Base-by-base conservation (phyloP, 2,888 invertebrate species). In the Lymantria dispar region DNA sequence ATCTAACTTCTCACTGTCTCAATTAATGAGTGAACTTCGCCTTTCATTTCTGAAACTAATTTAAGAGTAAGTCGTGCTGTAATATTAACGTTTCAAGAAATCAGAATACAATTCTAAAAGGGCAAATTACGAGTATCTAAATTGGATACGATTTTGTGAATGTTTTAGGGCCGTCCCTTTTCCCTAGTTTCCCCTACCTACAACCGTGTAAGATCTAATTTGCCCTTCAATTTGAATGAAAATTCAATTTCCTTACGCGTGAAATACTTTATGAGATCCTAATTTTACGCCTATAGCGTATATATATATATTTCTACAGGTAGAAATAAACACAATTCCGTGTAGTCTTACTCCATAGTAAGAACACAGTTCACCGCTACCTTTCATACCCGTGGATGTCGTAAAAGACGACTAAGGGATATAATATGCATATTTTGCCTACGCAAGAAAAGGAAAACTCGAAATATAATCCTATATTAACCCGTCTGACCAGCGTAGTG, bases 261-360 rank as follows among this genome's bases (percentile, higher is more conserved):
- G 85, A 83, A 85, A 83, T 78, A 76, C 79, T 76, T 80, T 78
- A 79, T 76, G 74, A 79, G 78, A 80, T 80, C 77, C 78, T 78
- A 82, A 82, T 84, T 83, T 81, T 73, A 76, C 74, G 70, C 75
- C 80, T 82, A 83, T 80, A 78, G 72, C 68, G 73, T 62, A 52
- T 29, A n/a, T n/a, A n/a, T 59, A 46, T 62, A 58, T 57, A 22
- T 76, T 70, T 70, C 68, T 66, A 33, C 10, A 33, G 33, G 8
- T 1, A 8, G 3, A 33, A 22, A 22, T n/a, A n/a, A n/a, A n/a
- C n/a, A n/a, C n/a, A n/a, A n/a, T n/a, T n/a, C n/a, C n/a, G n/a
- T n/a, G n/a, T n/a, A n/a, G n/a, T n/a, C n/a, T n/a, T n/a, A n/a
- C n/a, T n/a, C n/a, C n/a, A n/a, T n/a, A n/a, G n/a, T n/a, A n/a